Evolutionary conservation across 2,113 vertebrate genomes (phyloP).

Genomic region (Dicrurus megarhynchus): DNA sequence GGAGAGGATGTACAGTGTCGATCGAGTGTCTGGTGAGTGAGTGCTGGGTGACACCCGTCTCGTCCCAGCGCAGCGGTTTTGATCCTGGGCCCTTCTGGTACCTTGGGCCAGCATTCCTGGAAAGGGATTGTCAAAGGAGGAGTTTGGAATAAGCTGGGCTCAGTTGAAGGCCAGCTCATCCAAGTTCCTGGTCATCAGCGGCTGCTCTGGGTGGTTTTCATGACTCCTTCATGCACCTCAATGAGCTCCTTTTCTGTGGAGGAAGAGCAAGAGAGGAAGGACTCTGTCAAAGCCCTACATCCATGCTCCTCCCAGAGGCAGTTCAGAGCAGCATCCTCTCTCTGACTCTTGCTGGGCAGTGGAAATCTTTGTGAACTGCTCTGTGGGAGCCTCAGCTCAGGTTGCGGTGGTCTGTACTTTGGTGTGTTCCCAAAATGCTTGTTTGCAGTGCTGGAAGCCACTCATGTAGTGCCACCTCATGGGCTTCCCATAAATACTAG

Average conservation of each 20-base stretch:
- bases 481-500: not conserved
- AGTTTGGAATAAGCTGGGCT: not conserved
- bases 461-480: not conserved
- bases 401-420: not conserved
- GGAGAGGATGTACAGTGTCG: conserved; percentile 93
- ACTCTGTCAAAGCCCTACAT: not conserved
- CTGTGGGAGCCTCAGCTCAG: not conserved
- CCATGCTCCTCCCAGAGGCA: not conserved
- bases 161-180: accelerated
- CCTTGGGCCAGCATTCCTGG: not conserved
- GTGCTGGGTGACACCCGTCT: not conserved
- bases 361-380: not conserved
- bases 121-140: not conserved
- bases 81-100: not conserved
- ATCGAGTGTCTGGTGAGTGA: conserved; percentile 82
- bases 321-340: not conserved
- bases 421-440: not conserved
- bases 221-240: not conserved
- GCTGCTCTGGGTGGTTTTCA: not conserved
- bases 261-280: not conserved
- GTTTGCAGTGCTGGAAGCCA: not conserved
- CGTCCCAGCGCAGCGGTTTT: not conserved
- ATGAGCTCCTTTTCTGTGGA: not conserved
- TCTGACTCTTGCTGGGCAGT: not conserved
- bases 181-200: not conserved